Evolutionary conservation across 2,113 vertebrate species (phyloP), one percentile per base, ranked within the genome.

Genomic region (Vicugna pacos): DNA sequence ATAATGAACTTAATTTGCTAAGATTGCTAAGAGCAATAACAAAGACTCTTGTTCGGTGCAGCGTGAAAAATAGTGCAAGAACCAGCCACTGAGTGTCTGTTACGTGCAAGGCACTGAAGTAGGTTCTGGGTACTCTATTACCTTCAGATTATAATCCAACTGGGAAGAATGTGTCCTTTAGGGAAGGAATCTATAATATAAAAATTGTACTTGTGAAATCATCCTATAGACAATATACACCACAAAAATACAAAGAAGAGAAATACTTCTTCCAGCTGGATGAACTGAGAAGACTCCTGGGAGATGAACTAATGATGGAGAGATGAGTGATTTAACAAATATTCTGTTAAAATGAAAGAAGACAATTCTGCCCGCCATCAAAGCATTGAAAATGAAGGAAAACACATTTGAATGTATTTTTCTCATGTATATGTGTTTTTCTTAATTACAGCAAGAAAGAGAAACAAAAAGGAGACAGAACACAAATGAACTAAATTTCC

Each of bases 401-500:
- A 91, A 79, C 20, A 30, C 1, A 38, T 54, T 64, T 60, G 26
- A 77, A 20, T 28, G 24, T 65, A 62, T n/a, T 76, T 54, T 72
- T 82, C 54, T 92, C 38, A n/a, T 26, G 16, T 60, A n/a, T 12
- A 35, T n/a, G 62, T 73, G 38, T 42, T 91, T 73, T 84, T 76
- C 19, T 50, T 93, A 92, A 92, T 85, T 76, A 48, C 17, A 38
- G 26, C 11, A 77, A 89, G 7, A 7, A 88, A 8, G 54, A 73
- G 4, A 46, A 28, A 64, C 56, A 84, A 86, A 75, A 35, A 94
- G 26, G 70, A 60, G 16, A 85, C 28, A 77, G 77, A 95, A 81
- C 54, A 92, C 42, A 89, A 94, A 86, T 60, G 24, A 73, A 93
- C 28, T 67, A 89, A 95, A 38, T 92, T 95, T 93, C 65, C 46